Base-by-base conservation (phyloP, 2,888 invertebrate species). In the Pocota personata region DNA sequence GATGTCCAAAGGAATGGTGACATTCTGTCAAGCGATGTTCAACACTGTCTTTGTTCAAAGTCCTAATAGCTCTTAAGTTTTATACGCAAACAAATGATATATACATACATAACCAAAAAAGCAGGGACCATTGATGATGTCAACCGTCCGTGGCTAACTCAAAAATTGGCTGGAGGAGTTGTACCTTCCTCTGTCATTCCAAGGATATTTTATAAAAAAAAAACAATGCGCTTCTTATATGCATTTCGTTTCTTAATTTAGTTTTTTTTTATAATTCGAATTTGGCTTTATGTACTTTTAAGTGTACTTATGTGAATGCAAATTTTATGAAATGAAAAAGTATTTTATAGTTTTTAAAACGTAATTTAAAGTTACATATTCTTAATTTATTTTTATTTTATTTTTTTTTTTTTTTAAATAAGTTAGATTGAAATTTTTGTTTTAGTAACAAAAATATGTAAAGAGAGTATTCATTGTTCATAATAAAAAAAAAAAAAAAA, bases 31-130 rank as follows among this genome's bases (percentile, higher is more conserved):
- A 89, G 94, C 94, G 88, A 89, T 95, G 32, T 94, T 95, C 89
- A 94, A 95, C 72, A 94, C 95, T 52, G 94, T 94, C 87, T 94
- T 94, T 82, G 93, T 95, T 43, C 95, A 95, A 86, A 93, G 94
- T 10, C 90, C 89, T 77, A 91, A 90, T 79, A 87, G 72, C 78
- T 58, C 88, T 71, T 87, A 87, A 80, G 35, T 1, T 10, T 10
- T 60, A 7, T 37, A 35, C 16, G 12, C 7, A 21, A 32, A 55
- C 21, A 16, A 43, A 6, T 35, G 8, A 46, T 14, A 16, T 19
- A 35, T n/a, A 32, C 12, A 12, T 35, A 35, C 27, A 48, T 10
- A 19, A 50, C 6, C 8, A 40, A 19, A 50, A 10, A n/a, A n/a
- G n/a, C 30, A 21, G 78, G 82, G 73, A 78, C 78, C 77, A 82